These are phyloP conservation scores for Xyliphius kryptos DNA, from an alignment of 2,113 vertebrate genomes.

Conservation along the genomic window DNA sequence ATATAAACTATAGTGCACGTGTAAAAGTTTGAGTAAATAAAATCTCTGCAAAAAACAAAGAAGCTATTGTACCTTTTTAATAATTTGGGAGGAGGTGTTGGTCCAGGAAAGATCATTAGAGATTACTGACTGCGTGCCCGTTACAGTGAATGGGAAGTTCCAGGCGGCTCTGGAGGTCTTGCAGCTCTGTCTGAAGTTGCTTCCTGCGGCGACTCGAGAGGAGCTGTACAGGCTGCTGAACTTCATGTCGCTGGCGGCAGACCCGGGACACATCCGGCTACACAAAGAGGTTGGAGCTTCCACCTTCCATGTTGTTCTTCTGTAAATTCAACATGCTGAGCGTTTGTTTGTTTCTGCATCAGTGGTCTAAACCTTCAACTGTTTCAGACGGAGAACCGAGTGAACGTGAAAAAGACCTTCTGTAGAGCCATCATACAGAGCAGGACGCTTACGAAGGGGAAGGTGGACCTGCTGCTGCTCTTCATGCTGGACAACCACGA, in stretches of 20 bases:
- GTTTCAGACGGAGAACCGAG: conserved; percentile 79
- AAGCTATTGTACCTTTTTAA: too few relatives aligned
- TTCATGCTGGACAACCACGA: conserved; percentile 87
- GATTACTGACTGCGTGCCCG: too few relatives aligned
- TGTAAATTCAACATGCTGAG: too few relatives aligned
- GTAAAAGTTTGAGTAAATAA: too few relatives aligned
- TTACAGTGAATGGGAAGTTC: conserved; percentile 81
- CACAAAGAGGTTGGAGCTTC: conserved; percentile 81
- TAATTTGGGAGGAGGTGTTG: too few relatives aligned
- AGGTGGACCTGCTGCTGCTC: conserved; percentile 81
- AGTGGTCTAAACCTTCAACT: too few relatives aligned
- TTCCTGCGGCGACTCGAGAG: conserved; percentile 72
- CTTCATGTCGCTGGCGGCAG: conserved; percentile 84
- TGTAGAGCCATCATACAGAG: conserved; percentile 78
- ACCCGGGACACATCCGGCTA: conserved; percentile 70
- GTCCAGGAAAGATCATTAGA: too few relatives aligned
- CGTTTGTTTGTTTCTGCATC: too few relatives aligned
- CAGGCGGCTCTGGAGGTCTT: conserved; percentile 78
- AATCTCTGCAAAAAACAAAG: too few relatives aligned
- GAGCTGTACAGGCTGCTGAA: conserved; percentile 80
- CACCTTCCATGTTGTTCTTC: too few relatives aligned
- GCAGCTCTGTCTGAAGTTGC: conserved; percentile 87
- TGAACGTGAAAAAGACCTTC: conserved; percentile 83
- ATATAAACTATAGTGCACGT: too few relatives aligned
- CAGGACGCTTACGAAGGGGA: conserved; percentile 78